Percentiles rank a stretch among this genome's conserved stretches.
Evolutionary conservation across 2,113 vertebrate genomes (phyloP).

Genomic region (Pelobates fuscus): DNA sequence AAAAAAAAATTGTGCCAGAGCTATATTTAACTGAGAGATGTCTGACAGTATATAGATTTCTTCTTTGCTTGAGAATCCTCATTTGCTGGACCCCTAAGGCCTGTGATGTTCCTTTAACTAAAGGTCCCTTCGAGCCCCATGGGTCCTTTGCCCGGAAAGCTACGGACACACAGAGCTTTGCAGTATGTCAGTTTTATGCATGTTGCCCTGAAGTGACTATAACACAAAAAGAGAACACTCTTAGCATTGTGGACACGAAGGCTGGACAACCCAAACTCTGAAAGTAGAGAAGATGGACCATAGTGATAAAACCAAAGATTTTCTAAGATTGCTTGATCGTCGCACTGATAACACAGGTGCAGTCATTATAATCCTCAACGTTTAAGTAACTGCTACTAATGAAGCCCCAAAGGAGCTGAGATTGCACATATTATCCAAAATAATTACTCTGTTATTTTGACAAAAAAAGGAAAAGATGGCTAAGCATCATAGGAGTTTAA

Average conservation of each 20-base stretch:
- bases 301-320: too few species aligned
- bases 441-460: too few species aligned
- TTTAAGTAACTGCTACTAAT: not conserved
- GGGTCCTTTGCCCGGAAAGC: constrained; percentile 26
- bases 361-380: not conserved
- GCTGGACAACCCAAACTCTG: not conserved
- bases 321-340: not conserved
- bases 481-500: too few species aligned
- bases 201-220: constrained; percentile 30
- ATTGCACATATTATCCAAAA: too few species aligned
- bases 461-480: too few species aligned
- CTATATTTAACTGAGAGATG: too few species aligned
- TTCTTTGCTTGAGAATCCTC: not conserved
- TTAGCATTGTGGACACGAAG: constrained; percentile 41
- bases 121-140: constrained; percentile 7
- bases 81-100: constrained; percentile 28
- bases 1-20: too few species aligned
- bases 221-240: constrained; percentile 39
- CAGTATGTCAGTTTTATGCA: constrained; percentile 43
- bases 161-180: constrained; percentile 28
- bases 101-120: constrained; percentile 26
- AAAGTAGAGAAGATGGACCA: too few species aligned
- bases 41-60: not conserved
- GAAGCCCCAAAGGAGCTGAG: too few species aligned
- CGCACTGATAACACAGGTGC: not conserved